These are phyloP conservation scores for Ariopsis seemanni DNA, from an alignment of 2,113 vertebrate species.

Conservation along the genomic window DNA sequence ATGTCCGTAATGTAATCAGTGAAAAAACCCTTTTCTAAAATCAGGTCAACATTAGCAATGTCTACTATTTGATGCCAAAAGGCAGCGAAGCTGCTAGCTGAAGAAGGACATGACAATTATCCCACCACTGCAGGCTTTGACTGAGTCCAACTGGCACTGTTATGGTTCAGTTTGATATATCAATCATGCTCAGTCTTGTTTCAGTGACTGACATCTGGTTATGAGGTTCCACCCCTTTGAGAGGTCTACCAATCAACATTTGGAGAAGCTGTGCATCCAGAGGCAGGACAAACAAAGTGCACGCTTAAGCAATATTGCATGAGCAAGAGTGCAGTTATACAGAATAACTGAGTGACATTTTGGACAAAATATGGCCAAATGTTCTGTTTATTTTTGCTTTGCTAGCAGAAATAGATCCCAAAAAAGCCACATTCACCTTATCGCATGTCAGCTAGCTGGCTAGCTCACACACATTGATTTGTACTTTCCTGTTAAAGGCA, in stretches of 20 bases:
- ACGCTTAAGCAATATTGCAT: too few relatives aligned
- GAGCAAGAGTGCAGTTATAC: too few relatives aligned
- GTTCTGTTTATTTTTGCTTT: too few relatives aligned
- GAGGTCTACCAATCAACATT: not conserved
- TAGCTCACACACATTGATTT: not conserved
- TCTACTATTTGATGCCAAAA: not conserved
- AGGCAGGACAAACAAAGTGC: not conserved
- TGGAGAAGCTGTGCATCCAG: not conserved
- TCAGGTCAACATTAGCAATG: not conserved
- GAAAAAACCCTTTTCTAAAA: not conserved
- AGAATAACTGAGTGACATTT: too few relatives aligned
- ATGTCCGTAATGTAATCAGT: too few relatives aligned
- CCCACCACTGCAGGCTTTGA: not conserved
- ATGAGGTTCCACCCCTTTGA: not conserved
- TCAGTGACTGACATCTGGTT: not conserved
- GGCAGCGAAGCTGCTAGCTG: not conserved
- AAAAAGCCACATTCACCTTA: not conserved
- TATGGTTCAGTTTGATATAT: not conserved
- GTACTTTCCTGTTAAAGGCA: not conserved
- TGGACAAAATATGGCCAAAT: too few relatives aligned
- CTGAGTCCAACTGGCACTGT: not conserved
- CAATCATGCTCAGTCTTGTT: not conserved
- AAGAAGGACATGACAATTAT: not conserved
- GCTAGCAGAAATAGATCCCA: too few relatives aligned
- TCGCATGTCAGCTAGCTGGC: not conserved